Evolutionary conservation across 2,888 invertebrate genomes (phyloP), one percentile per base, ranked within the genome.

Genomic region (Cantharis rustica): DNA sequence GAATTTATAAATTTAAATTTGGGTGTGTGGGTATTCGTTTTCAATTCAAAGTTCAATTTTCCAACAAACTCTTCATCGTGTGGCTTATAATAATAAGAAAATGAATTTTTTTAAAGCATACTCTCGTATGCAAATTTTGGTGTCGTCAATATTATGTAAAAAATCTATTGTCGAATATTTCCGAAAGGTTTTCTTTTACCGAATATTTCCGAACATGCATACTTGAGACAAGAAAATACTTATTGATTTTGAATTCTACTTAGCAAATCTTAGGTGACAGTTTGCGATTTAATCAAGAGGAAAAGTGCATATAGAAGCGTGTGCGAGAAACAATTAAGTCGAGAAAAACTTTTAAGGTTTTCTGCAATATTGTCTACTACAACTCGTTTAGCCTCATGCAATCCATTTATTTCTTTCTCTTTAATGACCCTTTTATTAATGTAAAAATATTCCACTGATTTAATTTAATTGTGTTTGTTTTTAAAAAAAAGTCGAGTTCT

Each of bases 161-260:
- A 87, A 86, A 86, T 86, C 86, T 84, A 87, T 87, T 83, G 84
- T 83, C 87, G 86, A 86, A 80, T 79, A 82, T 20, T n/a, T 66
- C 17, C 64, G 64, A 66, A 13, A 80, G 82, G 81, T 82, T 84
- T 82, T 82, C 81, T 80, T 78, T 79, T 68, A 78, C 83, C 86
- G 85, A 84, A 82, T 81, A 81, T 78, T 79, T 80, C 83, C 86
- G 86, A 86, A 85, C 82, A 66, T 83, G 82, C 83, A 84, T 84
- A 85, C 85, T 84, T 84, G 84, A 84, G 84, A 84, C 85, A 86
- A 86, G 86, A 86, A 87, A 87, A 87, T 87, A 87, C 86, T 87
- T 88, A 88, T 88, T 87, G 88, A 88, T 88, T 88, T 87, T 86
- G 87, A 87, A 87, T 87, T 87, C 87, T 87, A 87, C 86, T 87